Percentiles rank a stretch among this genome's conserved stretches.
Evolutionary conservation across 2,888 invertebrate species (phyloP).

Genomic region (Phragmatobia fuliginosa): DNA sequence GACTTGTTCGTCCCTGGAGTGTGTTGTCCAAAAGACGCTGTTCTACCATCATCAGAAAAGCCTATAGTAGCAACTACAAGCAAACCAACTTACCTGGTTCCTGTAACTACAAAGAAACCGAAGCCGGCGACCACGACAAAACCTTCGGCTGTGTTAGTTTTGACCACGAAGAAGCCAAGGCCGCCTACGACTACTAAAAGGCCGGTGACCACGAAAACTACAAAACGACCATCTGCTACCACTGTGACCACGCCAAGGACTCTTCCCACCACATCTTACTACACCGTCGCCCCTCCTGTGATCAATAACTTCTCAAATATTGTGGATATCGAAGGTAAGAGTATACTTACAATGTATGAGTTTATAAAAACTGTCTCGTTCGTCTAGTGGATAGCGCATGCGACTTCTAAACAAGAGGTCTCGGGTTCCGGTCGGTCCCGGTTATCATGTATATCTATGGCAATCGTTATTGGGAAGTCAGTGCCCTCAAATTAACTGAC

Average conservation of each 20-base stretch:
- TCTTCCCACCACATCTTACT: slow-evolving; percentile 77
- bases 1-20: slow-evolving; percentile 96
- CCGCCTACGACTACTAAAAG: slow-evolving; percentile 57
- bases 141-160: slow-evolving; percentile 67
- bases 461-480: too few relatives aligned
- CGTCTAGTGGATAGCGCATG: too few relatives aligned
- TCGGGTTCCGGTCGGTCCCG: too few relatives aligned
- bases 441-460: too few relatives aligned
- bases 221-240: slow-evolving; percentile 63
- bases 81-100: slow-evolving; percentile 77
- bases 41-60: slow-evolving; percentile 70
- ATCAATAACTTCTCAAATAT: slow-evolving; percentile 82
- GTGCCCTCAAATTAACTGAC: too few relatives aligned
- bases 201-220: slow-evolving; percentile 62
- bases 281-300: slow-evolving; percentile 75
- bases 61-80: slow-evolving; percentile 72
- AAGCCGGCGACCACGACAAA: slow-evolving; percentile 61
- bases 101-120: slow-evolving; percentile 76
- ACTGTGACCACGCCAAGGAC: slow-evolving; percentile 64
- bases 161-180: slow-evolving; percentile 68
- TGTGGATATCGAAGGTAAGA: slow-evolving; percentile 84
- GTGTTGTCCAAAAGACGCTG: slow-evolving; percentile 91
- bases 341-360: neutral
- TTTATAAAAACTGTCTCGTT: too few relatives aligned
- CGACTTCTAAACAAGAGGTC: too few relatives aligned